phyloP scores from a whole-genome alignment of 2,113 vertebrate species.

The Macaca nemestrina region DNA sequence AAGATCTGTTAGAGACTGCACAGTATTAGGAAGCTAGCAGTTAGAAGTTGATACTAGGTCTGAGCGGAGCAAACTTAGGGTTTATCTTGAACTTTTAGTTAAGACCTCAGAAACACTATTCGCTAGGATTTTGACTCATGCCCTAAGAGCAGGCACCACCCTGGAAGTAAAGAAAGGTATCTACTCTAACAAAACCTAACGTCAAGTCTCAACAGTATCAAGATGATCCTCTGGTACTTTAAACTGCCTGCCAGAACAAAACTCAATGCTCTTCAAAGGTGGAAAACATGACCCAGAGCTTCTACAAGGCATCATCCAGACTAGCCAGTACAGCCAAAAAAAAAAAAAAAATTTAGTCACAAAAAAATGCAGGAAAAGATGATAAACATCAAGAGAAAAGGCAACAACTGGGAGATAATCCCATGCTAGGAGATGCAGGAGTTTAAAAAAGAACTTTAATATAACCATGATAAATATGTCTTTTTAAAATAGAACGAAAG shows the following conservation, averaged over 20 bases:
- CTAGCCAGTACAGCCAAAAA: neutral
- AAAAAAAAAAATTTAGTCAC: neutral
- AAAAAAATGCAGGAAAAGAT: neutral
- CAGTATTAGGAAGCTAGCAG: neutral
- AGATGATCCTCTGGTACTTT: neutral
- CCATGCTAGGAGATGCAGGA: neutral
- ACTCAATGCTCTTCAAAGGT: neutral
- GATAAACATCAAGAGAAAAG: neutral
- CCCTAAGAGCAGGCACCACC: neutral
- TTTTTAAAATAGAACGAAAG: neutral
- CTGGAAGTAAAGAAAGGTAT: neutral
- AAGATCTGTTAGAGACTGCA: neutral
- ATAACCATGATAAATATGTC: neutral
- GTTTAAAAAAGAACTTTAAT: neutral
- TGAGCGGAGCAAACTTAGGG: neutral
- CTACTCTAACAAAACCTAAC: neutral
- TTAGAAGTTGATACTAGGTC: neutral
- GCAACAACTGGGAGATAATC: neutral
- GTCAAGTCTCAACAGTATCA: neutral
- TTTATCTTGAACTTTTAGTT: neutral
- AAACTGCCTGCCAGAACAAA: neutral
- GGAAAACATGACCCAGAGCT: neutral
- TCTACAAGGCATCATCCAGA: neutral
- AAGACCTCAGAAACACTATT: neutral
- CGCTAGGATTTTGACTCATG: neutral